These are phyloP conservation scores for Drosophila equinoxialis DNA, from an alignment of 1,140 invertebrate species.

Conservation along the genomic window DNA sequence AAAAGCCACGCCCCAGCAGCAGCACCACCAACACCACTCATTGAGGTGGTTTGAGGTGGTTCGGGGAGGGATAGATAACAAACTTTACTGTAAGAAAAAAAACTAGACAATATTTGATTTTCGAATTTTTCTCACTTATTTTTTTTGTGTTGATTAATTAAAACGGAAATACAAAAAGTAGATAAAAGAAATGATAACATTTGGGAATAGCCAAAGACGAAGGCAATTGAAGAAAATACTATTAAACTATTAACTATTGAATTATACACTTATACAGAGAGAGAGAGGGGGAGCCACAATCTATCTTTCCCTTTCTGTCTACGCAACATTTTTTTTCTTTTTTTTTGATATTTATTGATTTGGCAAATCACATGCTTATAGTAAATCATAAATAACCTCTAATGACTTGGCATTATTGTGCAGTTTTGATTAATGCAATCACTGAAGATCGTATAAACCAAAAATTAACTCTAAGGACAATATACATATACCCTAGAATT, in stretches of 20 bases:
- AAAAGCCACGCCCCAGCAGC: background rate
- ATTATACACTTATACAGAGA: background rate
- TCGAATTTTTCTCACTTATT: background rate
- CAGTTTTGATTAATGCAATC: constrained; percentile 77
- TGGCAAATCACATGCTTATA: constrained; percentile 31
- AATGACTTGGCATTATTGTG: constrained; percentile 71
- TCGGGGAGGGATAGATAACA: background rate
- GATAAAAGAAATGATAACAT: constrained; percentile 7
- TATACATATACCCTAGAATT: too few relatives aligned
- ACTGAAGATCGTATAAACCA: constrained; percentile 15
- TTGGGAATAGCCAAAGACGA: background rate
- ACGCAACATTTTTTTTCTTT: background rate
- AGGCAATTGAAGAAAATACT: background rate
- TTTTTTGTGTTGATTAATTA: background rate
- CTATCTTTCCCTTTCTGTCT: constrained; percentile 3
- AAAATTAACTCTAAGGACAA: background rate
- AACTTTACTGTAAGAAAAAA: constrained; percentile 1
- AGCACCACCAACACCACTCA: too few relatives aligned
- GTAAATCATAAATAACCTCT: constrained; percentile 33
- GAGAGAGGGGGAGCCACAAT: background rate
- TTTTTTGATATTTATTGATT: constrained; percentile 30
- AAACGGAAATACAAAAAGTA: constrained; percentile 9
- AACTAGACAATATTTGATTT: constrained; percentile 13
- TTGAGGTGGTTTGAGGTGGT: background rate
- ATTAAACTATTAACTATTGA: constrained; percentile 1